Evolutionary conservation across 1,140 invertebrate species (phyloP).

Genomic region (Ceratina australensis): DNA sequence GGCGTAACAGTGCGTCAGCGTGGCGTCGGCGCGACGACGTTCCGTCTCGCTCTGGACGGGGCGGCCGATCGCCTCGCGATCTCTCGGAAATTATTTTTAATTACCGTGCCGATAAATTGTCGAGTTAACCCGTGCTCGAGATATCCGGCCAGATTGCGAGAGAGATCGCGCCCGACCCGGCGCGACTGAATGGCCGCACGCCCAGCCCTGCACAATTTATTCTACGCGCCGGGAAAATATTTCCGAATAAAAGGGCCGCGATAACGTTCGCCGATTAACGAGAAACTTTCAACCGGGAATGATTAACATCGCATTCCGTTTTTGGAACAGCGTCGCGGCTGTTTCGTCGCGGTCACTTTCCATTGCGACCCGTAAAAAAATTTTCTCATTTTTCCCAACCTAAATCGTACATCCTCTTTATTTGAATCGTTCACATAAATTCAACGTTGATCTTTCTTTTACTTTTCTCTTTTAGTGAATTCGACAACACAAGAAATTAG

Average conservation of each 20-base stretch:
- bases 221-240: background rate
- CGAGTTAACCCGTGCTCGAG: conserved; percentile 15
- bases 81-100: conserved; percentile 32
- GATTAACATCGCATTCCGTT: background rate
- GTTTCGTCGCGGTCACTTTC: background rate
- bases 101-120: conserved; percentile 36
- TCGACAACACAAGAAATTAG: background rate
- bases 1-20: conserved; percentile 20
- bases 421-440: no score
- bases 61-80: background rate
- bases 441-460: no score
- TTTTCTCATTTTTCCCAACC: background rate
- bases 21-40: background rate
- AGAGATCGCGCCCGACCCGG: background rate
- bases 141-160: background rate
- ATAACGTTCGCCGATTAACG: conserved; percentile 22
- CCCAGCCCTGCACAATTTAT: background rate
- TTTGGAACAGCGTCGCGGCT: background rate
- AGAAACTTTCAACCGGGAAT: background rate
- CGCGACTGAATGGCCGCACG: background rate
- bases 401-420: no score
- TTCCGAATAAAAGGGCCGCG: background rate
- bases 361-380: background rate
- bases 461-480: background rate
- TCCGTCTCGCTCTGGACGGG: no score